Conservation (phyloP, 2,113 vertebrate species). For the Acanthisitta chloris region DNA sequence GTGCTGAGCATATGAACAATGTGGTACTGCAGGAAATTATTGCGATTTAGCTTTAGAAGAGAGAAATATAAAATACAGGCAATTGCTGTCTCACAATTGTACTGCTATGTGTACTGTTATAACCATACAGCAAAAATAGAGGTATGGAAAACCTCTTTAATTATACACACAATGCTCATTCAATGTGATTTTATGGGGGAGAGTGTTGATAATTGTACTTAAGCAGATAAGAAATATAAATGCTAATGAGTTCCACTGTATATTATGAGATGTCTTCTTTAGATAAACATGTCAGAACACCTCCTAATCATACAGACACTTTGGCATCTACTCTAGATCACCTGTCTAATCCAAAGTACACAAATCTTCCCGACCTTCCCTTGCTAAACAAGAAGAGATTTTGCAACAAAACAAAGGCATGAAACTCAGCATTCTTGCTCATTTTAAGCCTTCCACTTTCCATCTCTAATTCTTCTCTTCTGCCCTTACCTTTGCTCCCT, state of each 20-base stretch:
- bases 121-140: neutral
- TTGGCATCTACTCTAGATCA: slow-evolving; percentile 53
- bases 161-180: slow-evolving; percentile 29
- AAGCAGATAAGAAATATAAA: slow-evolving; percentile 66
- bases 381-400: neutral
- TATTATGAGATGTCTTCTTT: slow-evolving; percentile 67
- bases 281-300: slow-evolving; percentile 67
- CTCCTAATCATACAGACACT: slow-evolving; percentile 43
- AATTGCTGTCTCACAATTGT: neutral
- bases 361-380: neutral
- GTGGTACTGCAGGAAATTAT: neutral
- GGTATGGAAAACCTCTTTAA: neutral
- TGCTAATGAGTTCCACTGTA: slow-evolving; percentile 60
- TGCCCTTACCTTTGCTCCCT: neutral
- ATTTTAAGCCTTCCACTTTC: neutral
- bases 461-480: neutral
- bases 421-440: neutral
- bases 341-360: slow-evolving; percentile 55
- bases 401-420: neutral
- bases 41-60: neutral
- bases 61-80: neutral
- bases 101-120: neutral
- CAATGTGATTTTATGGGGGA: slow-evolving; percentile 10
- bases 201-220: slow-evolving; percentile 56
- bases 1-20: neutral